phyloP scores from a whole-genome alignment of 2,888 invertebrate species.

The Clepsis dumicolana region DNA sequence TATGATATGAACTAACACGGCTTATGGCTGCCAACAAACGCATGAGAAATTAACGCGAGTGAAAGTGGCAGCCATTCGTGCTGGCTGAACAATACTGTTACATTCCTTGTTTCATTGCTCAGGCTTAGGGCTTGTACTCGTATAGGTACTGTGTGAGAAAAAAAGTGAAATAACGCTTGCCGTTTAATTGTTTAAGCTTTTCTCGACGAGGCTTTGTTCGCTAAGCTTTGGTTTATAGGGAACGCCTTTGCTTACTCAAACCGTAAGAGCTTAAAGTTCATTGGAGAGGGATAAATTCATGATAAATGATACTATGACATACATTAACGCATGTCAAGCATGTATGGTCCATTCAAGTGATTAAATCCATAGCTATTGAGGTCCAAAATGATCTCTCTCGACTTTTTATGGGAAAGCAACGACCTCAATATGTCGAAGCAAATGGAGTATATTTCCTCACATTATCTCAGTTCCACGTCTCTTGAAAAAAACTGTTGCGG shows the following conservation, averaged over 20 bases:
- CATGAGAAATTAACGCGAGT: slow-evolving; percentile 34
- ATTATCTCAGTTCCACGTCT: slow-evolving; percentile 34
- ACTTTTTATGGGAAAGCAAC: not conserved
- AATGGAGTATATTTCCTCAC: slow-evolving; percentile 1
- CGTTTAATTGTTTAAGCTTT: not conserved
- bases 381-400: not conserved
- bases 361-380: not conserved
- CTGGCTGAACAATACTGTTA: slow-evolving; percentile 25
- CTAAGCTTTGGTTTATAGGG: not conserved
- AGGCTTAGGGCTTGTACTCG: not conserved
- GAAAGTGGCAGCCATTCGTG: slow-evolving; percentile 27
- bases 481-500: slow-evolving; percentile 34
- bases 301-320: too few relatives aligned
- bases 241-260: too few relatives aligned
- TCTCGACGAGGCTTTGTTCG: not conserved
- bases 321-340: not conserved
- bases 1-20: slow-evolving; percentile 1
- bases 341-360: not conserved
- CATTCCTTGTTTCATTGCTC: slow-evolving; percentile 9
- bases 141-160: slow-evolving; percentile 8
- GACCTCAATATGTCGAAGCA: not conserved
- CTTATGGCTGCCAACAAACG: slow-evolving; percentile 23
- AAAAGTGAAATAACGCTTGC: not conserved
- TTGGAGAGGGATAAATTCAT: too few relatives aligned
- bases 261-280: too few relatives aligned